Percentiles rank a stretch among this genome's conserved stretches.
Evolutionary conservation across 2,797 vertebrate species (phyloP).

Genomic region (Coregonus sp.): DNA sequence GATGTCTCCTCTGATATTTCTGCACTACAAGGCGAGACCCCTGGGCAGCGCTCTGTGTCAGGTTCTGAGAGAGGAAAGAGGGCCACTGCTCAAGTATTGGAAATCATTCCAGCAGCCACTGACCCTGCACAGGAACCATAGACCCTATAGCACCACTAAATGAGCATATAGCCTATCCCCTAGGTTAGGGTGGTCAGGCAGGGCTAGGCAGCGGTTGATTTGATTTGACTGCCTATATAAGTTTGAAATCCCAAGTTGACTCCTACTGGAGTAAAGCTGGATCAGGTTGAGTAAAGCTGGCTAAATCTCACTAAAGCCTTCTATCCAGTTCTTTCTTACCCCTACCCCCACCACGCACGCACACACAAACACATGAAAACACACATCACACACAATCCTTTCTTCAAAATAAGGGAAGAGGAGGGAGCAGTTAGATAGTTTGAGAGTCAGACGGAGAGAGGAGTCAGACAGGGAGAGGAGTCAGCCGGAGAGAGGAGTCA

Average conservation of each 20-base stretch:
- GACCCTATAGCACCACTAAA: neutral
- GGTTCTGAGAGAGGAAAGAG: slow-evolving; percentile 29
- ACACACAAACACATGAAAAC: neutral
- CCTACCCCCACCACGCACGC: neutral
- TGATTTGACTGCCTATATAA: neutral
- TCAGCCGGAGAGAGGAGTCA: slow-evolving; percentile 17
- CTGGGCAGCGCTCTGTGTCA: slow-evolving; percentile 21
- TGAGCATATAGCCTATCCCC: slow-evolving; percentile 4
- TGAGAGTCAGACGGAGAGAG: slow-evolving; percentile 1
- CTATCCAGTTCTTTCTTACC: slow-evolving; percentile 1
- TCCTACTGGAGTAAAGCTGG: slow-evolving; percentile 8
- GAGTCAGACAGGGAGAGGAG: slow-evolving; percentile 40
- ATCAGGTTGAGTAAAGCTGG: slow-evolving; percentile 1
- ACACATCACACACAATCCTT: neutral
- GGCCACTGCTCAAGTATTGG: slow-evolving; percentile 6
- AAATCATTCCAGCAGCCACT: slow-evolving; percentile 22
- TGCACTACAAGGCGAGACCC: slow-evolving; percentile 32
- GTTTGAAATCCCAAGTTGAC: neutral
- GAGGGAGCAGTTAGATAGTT: slow-evolving; percentile 20
- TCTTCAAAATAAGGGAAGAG: neutral
- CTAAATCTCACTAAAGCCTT: neutral
- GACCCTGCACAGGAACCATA: slow-evolving; percentile 23
- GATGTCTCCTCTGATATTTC: slow-evolving; percentile 35
- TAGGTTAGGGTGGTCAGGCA: slow-evolving; percentile 19
- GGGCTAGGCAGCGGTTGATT: neutral